Base-by-base conservation (phyloP, 2,888 invertebrate genomes). In the Drosophila borealis region DNA sequence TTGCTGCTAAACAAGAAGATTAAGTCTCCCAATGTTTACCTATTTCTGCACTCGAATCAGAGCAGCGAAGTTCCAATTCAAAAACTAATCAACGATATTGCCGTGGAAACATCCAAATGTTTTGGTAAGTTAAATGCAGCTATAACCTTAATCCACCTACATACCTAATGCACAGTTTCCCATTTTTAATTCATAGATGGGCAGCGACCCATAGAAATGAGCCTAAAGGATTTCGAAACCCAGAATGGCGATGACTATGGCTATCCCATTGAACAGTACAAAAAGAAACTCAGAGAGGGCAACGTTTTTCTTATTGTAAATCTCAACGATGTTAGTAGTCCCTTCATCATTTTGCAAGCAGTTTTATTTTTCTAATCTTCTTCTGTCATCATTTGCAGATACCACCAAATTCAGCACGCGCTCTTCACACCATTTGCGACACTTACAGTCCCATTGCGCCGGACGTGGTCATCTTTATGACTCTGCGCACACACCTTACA, bases 361-460 rank as follows among this genome's bases (percentile, higher is more conserved):
- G 6, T 14, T 4, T 6, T 37, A 21, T 4, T 37, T 8, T 5
- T 25, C 10, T 29, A 25, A 29, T 10, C 6, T 25, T 33, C 17
- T n/a, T 3, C 11, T 29, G 13, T 2, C 14, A 4, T n/a, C 25
- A 17, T 48, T 21, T 54, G 11, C 37, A 92, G 92, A 89, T 92
- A 51, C 88, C 92, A 1, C 74, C 88, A 0, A 66, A 77, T 51
- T 78, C 89, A 3, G 92, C 92, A 2, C 92, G 92, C 78, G 93
- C 93, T 3, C 93, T 95, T 73, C 95, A 95, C 78, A 90, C 92
- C 61, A 93, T 95, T 73, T 94, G 94, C 75, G 95, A 95, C 78
- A 93, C 93, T 33, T 71, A 92, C 46, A 93, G 90, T 60, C 94
- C 94, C 10, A 81, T 93, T 19, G 90, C 92, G 0, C 68, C 83